These are phyloP conservation scores for Scrobipalpa atriplicella DNA, from an alignment of 2,888 invertebrate genomes.

Conservation along the genomic window DNA sequence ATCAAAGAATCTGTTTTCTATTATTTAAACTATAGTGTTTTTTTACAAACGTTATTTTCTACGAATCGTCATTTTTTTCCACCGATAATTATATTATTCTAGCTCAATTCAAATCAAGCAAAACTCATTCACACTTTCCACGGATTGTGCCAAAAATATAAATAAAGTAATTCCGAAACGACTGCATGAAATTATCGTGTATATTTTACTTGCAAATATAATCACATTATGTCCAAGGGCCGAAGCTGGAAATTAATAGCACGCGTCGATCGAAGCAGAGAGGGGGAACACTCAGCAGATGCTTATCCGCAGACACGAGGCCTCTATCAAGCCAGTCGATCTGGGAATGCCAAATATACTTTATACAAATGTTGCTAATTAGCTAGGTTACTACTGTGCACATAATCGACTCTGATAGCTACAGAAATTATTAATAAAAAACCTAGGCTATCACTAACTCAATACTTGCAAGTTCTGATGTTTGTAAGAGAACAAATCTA, in stretches of 20 bases:
- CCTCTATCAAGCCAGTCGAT: slow-evolving; percentile 52
- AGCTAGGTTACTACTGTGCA: not conserved
- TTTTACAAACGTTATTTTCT: no score
- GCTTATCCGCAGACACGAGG: slow-evolving; percentile 73
- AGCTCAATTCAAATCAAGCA: not conserved
- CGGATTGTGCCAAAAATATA: slow-evolving; percentile 19
- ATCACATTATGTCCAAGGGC: slow-evolving; percentile 75
- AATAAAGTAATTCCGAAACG: slow-evolving; percentile 26
- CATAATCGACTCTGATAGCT: not conserved
- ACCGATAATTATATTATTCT: not conserved
- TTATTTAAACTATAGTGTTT: not conserved
- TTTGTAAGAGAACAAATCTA: no score
- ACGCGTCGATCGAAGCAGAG: slow-evolving; percentile 72
- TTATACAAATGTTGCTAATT: not conserved
- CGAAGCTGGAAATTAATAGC: slow-evolving; percentile 77
- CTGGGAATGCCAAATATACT: slow-evolving; percentile 32
- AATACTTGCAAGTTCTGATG: no score
- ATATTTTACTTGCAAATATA: slow-evolving; percentile 79
- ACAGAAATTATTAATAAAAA: no score
- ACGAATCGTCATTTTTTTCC: no score
- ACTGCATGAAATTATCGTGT: slow-evolving; percentile 60
- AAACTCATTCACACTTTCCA: not conserved
- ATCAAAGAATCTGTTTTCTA: not conserved
- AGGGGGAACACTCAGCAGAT: slow-evolving; percentile 81
- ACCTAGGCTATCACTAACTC: no score